These are phyloP conservation scores for Drosophila mojavensis DNA, from an alignment of 1,140 invertebrate genomes.

Conservation along the genomic window DNA sequence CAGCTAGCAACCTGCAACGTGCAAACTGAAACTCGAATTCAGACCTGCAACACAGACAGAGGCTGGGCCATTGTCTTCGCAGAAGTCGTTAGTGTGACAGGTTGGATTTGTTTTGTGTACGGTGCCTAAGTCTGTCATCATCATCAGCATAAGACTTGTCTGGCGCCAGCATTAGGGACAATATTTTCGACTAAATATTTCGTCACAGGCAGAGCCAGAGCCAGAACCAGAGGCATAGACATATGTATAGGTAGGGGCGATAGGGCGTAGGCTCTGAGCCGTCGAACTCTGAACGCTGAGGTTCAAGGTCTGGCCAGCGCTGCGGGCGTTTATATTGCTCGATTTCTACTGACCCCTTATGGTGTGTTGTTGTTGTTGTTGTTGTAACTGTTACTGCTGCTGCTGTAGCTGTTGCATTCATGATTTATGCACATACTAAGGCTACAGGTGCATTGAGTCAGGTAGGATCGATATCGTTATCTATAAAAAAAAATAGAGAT, in stretches of 20 bases:
- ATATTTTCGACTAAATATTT: constrained; percentile 84
- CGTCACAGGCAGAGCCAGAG: constrained; percentile 62
- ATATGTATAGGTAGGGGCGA: neutral
- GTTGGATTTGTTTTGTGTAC: constrained; percentile 79
- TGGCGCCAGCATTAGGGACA: constrained; percentile 83
- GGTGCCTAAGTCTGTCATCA: constrained; percentile 83
- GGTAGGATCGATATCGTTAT: constrained; percentile 50
- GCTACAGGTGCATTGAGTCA: constrained; percentile 64
- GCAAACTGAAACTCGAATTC: constrained; percentile 21
- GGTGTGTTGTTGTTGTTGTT: constrained; percentile 20
- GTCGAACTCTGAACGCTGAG: constrained; percentile 14
- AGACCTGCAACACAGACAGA: constrained; percentile 8
- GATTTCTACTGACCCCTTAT: constrained; percentile 50
- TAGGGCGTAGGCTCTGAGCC: constrained; percentile 56
- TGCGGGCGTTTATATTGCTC: constrained; percentile 78
- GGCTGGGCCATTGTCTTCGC: constrained; percentile 71
- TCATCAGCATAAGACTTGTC: constrained; percentile 83
- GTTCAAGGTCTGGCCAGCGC: constrained; percentile 43
- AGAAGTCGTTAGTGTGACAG: constrained; percentile 84
- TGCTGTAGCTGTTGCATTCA: constrained; percentile 60
- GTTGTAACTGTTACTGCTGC: constrained; percentile 37
- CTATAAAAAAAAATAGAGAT: constrained; percentile 7
- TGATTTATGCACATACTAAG: constrained; percentile 66
- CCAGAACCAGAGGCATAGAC: constrained; percentile 51
- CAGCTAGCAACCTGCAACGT: constrained; percentile 33